Base-by-base conservation (phyloP, 1,140 invertebrate species). In the Drosophila lowei region DNA sequence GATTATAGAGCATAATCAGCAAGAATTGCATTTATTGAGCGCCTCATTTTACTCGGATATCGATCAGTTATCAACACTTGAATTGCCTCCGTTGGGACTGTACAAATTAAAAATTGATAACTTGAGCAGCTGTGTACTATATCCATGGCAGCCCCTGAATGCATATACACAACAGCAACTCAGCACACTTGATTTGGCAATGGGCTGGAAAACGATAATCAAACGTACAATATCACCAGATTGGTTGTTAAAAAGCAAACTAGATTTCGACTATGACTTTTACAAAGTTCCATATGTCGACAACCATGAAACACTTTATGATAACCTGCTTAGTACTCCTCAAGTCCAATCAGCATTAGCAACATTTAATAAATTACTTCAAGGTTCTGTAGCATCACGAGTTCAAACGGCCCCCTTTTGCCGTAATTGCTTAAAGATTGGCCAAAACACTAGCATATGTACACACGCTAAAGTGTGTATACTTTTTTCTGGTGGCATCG, bases 401-500 rank as follows among this genome's bases (percentile, higher is more conserved):
- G 92, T 96, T 64, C 77, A 91, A 57, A 94, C 95, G 65, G 94
- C 95, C 16, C 91, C 93, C 47, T 93, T 92, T 89, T 97, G 96
- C 81, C 93, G 93, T 84, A 90, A 92, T 44, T 97, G 95, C 84
- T 9, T 67, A 48, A 46, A 3, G 11, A 1, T 1, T 6, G 7
- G 3, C 30, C 2, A 16, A n/a, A 41, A n/a, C 15, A 28, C 28
- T 21, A 8, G 11, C 34, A 30, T 16, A 15, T 95, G 94, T 89
- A 60, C 66, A 53, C 97, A 98, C 92, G 93, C 96, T 16, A 95
- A 95, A 91, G 92, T 97, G 42, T 97, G 95, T 34, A 92, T 99
- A 65, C 92, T 99, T 74, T 99, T 99, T 93, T 99, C 98, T 78
- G 98, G 98, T 57, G 98, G 98, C 25, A 92, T 99, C 11, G 98